phyloP scores from a whole-genome alignment of 2,113 vertebrate genomes.

The Meleagris gallopavo region DNA sequence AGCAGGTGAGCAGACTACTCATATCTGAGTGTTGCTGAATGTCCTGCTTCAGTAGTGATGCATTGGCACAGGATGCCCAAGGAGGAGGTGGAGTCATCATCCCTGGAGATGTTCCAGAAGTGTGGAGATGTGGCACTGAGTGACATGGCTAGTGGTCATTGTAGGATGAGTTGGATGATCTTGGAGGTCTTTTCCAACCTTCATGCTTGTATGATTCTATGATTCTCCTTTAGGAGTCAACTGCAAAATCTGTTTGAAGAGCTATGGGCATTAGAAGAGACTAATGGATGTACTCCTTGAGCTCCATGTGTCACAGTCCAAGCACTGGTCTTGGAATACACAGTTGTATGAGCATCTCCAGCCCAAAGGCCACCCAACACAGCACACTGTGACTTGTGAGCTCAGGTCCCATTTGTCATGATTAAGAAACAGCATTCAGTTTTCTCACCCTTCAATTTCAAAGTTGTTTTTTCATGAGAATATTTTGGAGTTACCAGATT shows the following conservation, averaged over 20 bases:
- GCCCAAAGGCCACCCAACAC: not conserved
- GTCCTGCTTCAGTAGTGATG: too few relatives aligned
- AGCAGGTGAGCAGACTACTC: not conserved
- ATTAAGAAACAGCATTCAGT: not conserved
- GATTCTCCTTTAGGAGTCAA: not conserved
- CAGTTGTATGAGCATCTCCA: not conserved
- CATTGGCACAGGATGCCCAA: too few relatives aligned
- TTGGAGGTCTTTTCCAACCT: too few relatives aligned
- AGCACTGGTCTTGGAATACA: rapidly evolving
- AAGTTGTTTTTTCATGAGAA: not conserved
- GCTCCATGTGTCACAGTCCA: not conserved
- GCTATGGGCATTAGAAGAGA: not conserved
- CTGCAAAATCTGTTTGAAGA: not conserved
- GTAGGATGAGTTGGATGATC: too few relatives aligned
- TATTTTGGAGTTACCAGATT: not conserved
- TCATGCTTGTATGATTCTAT: too few relatives aligned
- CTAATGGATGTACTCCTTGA: not conserved
- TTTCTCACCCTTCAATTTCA: not conserved
- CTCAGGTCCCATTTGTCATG: not conserved
- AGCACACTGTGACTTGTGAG: not conserved
- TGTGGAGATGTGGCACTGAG: too few relatives aligned
- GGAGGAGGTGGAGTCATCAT: too few relatives aligned
- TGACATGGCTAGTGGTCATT: too few relatives aligned
- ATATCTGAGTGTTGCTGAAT: too few relatives aligned
- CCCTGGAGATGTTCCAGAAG: too few relatives aligned